Base-by-base conservation (phyloP, 1,140 invertebrate species). In the Calephelis nemesis region DNA sequence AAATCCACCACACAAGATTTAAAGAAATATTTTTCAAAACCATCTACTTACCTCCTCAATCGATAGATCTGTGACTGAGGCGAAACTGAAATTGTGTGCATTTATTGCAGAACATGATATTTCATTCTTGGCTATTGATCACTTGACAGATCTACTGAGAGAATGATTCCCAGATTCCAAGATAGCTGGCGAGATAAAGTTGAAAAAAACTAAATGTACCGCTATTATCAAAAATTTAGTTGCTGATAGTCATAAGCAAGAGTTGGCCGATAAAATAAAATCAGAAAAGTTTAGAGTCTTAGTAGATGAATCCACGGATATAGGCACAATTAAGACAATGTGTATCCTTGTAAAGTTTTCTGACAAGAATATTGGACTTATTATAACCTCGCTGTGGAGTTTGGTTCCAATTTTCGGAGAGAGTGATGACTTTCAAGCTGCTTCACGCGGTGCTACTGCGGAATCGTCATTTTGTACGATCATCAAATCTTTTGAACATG, bases 21-120 rank as follows among this genome's bases (percentile, higher is more conserved):
- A 47, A 48, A 65, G 50, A 65, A 65, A 6, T 65, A 19, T 50
- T 65, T 48, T 49, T 65, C 63, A 48, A 50, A 65, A 52, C 15
- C 30, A 8, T 65, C 50, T 65, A 65, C 47, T 47, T 65, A 65
- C 47, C 49, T 50, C 39, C 48, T 50, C 63, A 65, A 65, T 48
- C 50, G 64, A 42, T 48, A 54, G 50, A 13, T 52, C 52, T 64
- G 63, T 72, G 73, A 70, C 69, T 65, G 72, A 54, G 15, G 8
- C 13, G 15, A 5, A 63, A 45, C 7, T 63, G n/a, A 12, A 13
- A 42, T 63, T 45, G 13, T 12, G 39, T 9, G 30, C 39, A 42
- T 63, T 63, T 63, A 9, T 63, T 12, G 62, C 62, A n/a, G 62
- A 45, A 13, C 62, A 45, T 63, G 45, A 63, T 45, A 42, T 63